Base-by-base conservation (phyloP, 1,140 invertebrate genomes). In the Conus betulinus region DNA sequence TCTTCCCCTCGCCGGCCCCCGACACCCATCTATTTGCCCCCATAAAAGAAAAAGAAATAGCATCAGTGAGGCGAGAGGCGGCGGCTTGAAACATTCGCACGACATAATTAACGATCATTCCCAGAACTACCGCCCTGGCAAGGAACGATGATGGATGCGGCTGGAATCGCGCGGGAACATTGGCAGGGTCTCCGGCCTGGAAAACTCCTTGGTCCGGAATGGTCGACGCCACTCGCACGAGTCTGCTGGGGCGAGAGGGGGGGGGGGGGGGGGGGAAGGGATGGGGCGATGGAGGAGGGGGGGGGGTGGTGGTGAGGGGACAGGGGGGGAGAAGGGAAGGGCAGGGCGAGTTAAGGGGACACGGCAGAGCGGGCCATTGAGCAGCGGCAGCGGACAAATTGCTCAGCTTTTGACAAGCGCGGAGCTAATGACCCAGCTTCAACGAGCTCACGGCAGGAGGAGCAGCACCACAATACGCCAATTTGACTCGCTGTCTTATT, bases 61-160 rank as follows among this genome's bases (percentile, higher is more conserved):
- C 87, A 71, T 84, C 60, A 84, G 15, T 55, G 60, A 74, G 79
- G 81, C 81, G 78, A 67, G 67, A 87, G 81, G 60, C 67, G 67
- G 81, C 67, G 87, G 82, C 87, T 88, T 84, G 87, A 88, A 88
- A 84, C 87, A 84, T 84, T 88, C 87, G 63, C 79, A 27, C 52
- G 87, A 88, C 63, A 83, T 88, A 88, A 88, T 88, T 88, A 88
- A 88, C 87, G 87, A 88, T 88, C 87, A 83, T 71, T 84, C 82
- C 67, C 51, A 71, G 87, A 84, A 88, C 84, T 67, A 27, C 63
- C 87, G 27, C n/a, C 13, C 51, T 78, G 85, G 71, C 85, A 74
- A 74, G 51, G 71, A 74, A 87, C 85, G 84, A 85, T 85, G 84
- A 78, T 57, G 85, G 25, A 78, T 74, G 39, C 11, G 60, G 84